Evolutionary conservation across 2,113 vertebrate species (phyloP), one percentile per base, ranked within the genome.

Genomic region (Sisor rabdophorus): DNA sequence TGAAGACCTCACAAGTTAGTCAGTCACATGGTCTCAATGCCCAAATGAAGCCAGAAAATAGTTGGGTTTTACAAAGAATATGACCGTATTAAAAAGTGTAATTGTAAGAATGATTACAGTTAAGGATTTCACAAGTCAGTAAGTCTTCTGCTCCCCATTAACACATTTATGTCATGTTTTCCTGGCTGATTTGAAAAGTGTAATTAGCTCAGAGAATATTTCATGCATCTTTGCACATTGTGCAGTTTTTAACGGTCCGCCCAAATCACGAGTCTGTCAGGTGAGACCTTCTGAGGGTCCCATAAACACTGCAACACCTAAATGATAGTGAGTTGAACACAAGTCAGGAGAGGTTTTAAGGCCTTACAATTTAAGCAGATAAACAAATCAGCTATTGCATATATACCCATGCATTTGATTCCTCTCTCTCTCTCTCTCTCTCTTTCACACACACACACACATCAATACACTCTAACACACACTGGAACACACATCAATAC

Each of bases 361-460:
- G 73, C 52, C 67, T 76, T 53, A 26, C 16, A 63, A 75, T 54
- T 75, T 30, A 17, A 3, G 8, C 44, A 64, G 22, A 30, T 54
- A 26, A 20, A 54, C n/a, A 64, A 75, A 68, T 26, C 36, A 26
- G 54, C 54, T 3, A 32, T 73, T 32, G 24, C 16, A 28, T 47
- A 47, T 48, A 48, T 28, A 22, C 28, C 13, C 19, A 28, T n/a
- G 55, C 48, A 60, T 73, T 47, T 48, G 56, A 73, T 60, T 52
- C 19, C 55, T 54, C 26, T 71, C 30, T 11, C 47, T n/a, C n/a
- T n/a, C n/a, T n/a, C 55, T 54, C 26, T 71, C 30, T 11, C n/a
- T n/a, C n/a, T n/a, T n/a, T n/a, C 32, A 44, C 30, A 36, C 28
- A 63, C 60, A 63, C 63, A 67, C 63, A 67, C 47, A 69, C 64